Evolutionary conservation across 2,888 invertebrate genomes (phyloP), one percentile per base, ranked within the genome.

Genomic region (Heliconius erato): DNA sequence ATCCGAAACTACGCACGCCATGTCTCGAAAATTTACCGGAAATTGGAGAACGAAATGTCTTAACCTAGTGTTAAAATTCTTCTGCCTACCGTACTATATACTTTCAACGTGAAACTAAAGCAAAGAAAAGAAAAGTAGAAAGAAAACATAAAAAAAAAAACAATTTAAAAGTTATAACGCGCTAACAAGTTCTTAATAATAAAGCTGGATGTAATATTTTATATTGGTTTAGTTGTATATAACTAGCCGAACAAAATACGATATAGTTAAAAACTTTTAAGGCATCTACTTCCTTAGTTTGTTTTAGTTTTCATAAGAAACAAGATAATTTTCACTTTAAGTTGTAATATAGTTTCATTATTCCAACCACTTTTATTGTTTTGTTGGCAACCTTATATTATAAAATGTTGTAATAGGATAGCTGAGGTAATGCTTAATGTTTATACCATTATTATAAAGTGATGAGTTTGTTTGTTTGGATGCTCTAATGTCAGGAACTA

Each of bases 251-350:
- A 32, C 63, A 76, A 63, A 76, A 76, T 63, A 76, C 40, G 35
- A n/a, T 63, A 63, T 26, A 35, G 72, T 63, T 63, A 35, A 76
- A 40, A 59, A 35, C 59, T 76, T 76, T 63, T 63, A 26, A 63
- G 63, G n/a, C 76, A n/a, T 76, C 63, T 26, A 49, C 72, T 63
- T 40, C 63, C 63, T 3, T 63, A 3, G n/a, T 63, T 63, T 35
- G 59, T 40, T 63, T n/a, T 63, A 63, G 63, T 76, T 76, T 76
- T 40, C 63, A 76, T 76, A 76, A 76, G 76, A 63, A 76, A 63
- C 63, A 35, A 76, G 76, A 63, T 76, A 76, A 76, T 63, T 63
- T 76, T 76, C 76, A 76, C 40, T 76, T 63, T 63, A 76, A 76
- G 35, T 63, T 76, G 35, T 35, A 76, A 35, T 76, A n/a, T 63